phyloP scores from a whole-genome alignment of 2,113 vertebrate species.

The Guaruba guarouba region DNA sequence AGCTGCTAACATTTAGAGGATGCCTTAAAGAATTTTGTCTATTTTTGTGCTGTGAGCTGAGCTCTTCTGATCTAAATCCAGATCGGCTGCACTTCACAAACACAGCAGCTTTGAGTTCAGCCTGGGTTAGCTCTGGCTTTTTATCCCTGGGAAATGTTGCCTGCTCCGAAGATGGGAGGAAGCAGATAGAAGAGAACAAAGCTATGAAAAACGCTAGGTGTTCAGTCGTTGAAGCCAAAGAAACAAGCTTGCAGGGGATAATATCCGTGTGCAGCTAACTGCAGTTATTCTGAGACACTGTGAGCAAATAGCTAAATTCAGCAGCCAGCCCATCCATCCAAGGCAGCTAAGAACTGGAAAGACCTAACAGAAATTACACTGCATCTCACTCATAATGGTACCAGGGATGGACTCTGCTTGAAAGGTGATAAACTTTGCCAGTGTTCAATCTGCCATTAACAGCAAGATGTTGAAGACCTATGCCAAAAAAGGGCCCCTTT shows the following conservation, averaged over 20 bases:
- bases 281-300: background rate
- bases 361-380: background rate
- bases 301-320: background rate
- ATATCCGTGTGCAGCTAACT: background rate
- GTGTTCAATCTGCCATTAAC: background rate
- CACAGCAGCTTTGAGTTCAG: background rate
- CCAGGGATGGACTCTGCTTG: background rate
- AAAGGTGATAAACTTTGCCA: background rate
- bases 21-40: background rate
- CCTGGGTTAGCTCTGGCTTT: background rate
- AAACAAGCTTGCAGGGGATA: background rate
- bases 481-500: background rate
- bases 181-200: background rate
- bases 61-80: slow-evolving; percentile 32
- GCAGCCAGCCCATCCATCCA: background rate
- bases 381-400: background rate
- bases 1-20: background rate
- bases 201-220: background rate
- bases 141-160: background rate
- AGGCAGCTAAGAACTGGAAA: background rate
- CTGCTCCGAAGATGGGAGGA: background rate
- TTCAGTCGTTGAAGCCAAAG: background rate
- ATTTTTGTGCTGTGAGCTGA: background rate
- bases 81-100: background rate
- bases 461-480: background rate